Percentiles rank a stretch among this genome's conserved stretches.
Evolutionary conservation across 2,888 invertebrate genomes (phyloP).

Genomic region (Apotomis capreana): DNA sequence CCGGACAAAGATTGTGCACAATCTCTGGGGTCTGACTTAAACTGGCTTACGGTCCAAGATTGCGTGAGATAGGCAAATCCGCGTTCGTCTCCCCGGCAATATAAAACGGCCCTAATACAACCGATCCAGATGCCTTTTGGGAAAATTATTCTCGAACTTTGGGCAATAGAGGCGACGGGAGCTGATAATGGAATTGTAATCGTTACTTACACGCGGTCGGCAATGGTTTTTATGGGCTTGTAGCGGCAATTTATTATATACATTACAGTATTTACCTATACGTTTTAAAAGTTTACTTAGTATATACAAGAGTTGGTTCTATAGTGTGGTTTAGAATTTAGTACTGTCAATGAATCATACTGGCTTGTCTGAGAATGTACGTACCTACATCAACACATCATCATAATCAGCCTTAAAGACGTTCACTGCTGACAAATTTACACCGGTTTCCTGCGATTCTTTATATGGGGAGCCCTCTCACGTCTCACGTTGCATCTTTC

Average conservation of each 20-base stretch:
- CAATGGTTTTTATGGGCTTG: slow-evolving; percentile 15
- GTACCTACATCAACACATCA: no score
- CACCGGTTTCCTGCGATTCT: no score
- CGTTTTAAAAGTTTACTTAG: no score
- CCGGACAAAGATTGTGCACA: slow-evolving; percentile 66
- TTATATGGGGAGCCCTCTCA: no score
- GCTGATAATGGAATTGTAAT: slow-evolving; percentile 36
- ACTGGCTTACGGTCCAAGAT: slow-evolving; percentile 72
- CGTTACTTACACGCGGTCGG: slow-evolving; percentile 31
- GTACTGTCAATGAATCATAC: no score
- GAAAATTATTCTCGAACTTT: slow-evolving; percentile 38
- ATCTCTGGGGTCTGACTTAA: slow-evolving; percentile 68
- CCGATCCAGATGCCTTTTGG: slow-evolving; percentile 49
- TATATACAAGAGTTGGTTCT: no score
- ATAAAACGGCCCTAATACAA: slow-evolving; percentile 62
- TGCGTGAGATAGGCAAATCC: slow-evolving; percentile 73
- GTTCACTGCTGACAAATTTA: no score
- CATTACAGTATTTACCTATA: no score
- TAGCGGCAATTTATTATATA: background rate
- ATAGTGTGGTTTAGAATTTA: no score
- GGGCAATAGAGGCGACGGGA: slow-evolving; percentile 31
- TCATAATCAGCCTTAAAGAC: no score
- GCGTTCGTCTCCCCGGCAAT: slow-evolving; percentile 59
- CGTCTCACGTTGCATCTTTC: no score
- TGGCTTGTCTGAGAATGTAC: no score